These are phyloP conservation scores for Origma solitaria DNA, from an alignment of 2,113 vertebrate species.

Conservation along the genomic window DNA sequence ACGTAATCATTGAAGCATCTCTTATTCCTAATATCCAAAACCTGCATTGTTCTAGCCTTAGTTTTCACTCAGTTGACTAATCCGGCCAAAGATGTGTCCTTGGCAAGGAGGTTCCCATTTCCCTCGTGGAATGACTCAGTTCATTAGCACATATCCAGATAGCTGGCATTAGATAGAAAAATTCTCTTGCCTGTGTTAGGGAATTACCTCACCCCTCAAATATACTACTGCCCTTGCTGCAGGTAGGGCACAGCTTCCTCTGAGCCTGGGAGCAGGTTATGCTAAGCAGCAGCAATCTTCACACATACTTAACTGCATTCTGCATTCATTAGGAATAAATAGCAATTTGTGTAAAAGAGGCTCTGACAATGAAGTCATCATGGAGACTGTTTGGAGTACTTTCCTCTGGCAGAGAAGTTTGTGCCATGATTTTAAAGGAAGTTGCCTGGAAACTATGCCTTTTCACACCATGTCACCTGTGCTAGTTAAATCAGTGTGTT, in stretches of 20 bases:
- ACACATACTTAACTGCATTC: neutral
- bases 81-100: neutral
- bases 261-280: neutral
- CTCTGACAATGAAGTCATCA: neutral
- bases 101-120: slow-evolving; percentile 13
- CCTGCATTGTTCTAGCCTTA: neutral
- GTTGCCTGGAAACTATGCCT: neutral
- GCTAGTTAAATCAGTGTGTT: neutral
- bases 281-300: neutral
- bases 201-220: neutral
- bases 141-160: neutral
- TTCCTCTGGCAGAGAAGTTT: neutral
- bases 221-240: neutral
- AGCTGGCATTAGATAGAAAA: neutral
- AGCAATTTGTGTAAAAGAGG: neutral
- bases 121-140: neutral
- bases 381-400: neutral
- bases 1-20: neutral
- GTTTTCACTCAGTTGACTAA: neutral
- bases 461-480: neutral
- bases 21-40: neutral
- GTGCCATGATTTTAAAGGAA: neutral
- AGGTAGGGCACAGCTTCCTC: neutral
- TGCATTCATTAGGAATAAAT: neutral
- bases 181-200: neutral